Percentiles rank a stretch among this genome's conserved stretches.
Conservation (phyloP, 2,113 vertebrate species). For the Diphyllodes magnificus region DNA sequence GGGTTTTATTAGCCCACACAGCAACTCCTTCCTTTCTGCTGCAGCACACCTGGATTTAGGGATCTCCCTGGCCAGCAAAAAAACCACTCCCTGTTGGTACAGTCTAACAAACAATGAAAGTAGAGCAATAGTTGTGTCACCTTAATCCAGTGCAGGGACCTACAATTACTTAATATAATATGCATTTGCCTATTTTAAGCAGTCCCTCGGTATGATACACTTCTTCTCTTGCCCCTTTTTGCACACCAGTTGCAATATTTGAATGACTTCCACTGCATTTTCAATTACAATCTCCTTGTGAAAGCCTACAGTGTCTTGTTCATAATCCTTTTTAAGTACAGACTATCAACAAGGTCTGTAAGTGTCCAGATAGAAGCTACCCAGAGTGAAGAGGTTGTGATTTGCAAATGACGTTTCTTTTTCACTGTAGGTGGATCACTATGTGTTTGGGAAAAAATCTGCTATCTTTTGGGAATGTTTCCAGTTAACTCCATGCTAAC, state of each 20-base stretch:
- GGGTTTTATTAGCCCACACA: background rate
- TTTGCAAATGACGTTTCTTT: background rate
- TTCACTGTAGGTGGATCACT: background rate
- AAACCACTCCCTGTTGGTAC: background rate
- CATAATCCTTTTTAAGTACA: background rate
- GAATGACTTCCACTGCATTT: background rate
- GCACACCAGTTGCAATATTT: background rate
- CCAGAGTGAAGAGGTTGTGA: background rate
- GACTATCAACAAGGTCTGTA: background rate
- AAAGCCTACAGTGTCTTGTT: background rate
- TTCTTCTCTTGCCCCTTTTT: background rate
- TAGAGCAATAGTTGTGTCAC: background rate
- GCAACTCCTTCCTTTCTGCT: background rate
- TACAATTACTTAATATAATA: background rate
- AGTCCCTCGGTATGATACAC: background rate
- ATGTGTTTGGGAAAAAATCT: background rate
- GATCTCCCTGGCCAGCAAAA: background rate
- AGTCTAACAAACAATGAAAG: background rate
- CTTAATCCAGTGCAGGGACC: background rate
- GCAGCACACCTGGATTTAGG: background rate
- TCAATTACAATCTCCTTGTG: background rate
- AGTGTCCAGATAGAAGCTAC: background rate
- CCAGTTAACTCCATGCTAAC: slow-evolving; percentile 45
- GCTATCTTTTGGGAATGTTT: slow-evolving; percentile 56
- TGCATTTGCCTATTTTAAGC: background rate